These are phyloP conservation scores for Condylostylus longicornis DNA, from an alignment of 1,140 invertebrate genomes.

Conservation along the genomic window DNA sequence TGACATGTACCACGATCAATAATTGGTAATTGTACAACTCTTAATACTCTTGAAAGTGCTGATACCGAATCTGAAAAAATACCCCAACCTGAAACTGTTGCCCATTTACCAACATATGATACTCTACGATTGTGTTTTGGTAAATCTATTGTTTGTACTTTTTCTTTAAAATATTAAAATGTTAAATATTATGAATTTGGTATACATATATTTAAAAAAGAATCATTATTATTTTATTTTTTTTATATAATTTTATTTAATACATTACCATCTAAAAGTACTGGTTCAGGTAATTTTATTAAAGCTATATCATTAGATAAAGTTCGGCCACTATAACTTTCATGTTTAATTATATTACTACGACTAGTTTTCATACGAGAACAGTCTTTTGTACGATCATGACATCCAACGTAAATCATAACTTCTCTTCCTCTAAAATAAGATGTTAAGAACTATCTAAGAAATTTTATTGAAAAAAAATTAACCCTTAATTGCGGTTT, in stretches of 20 bases:
- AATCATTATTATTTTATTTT: neutral
- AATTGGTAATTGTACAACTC: constrained; percentile 37
- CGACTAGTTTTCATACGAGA: too few species aligned
- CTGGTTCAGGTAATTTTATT: constrained; percentile 23
- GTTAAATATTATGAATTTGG: too few species aligned
- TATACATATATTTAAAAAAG: neutral
- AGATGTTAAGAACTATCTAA: too few species aligned
- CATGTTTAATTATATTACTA: constrained; percentile 17
- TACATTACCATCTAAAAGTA: constrained; percentile 24
- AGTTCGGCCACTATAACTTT: constrained; percentile 10
- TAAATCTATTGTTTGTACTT: neutral
- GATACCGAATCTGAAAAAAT: constrained; percentile 30
- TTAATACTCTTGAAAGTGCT: constrained; percentile 25
- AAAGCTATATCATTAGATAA: constrained; percentile 31
- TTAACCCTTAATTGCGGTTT: too few species aligned
- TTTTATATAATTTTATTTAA: constrained; percentile 2
- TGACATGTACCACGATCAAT: constrained; percentile 38
- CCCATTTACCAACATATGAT: constrained; percentile 8
- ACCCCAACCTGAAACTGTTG: constrained; percentile 37
- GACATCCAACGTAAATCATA: too few species aligned
- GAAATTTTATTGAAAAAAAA: too few species aligned
- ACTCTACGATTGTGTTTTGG: constrained; percentile 1
- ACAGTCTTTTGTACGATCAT: too few species aligned
- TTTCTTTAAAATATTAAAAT: too few species aligned
- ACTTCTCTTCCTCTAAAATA: too few species aligned